These are phyloP conservation scores for Epistrophe grossulariae DNA, from an alignment of 2,888 invertebrate species.

Conservation along the genomic window DNA sequence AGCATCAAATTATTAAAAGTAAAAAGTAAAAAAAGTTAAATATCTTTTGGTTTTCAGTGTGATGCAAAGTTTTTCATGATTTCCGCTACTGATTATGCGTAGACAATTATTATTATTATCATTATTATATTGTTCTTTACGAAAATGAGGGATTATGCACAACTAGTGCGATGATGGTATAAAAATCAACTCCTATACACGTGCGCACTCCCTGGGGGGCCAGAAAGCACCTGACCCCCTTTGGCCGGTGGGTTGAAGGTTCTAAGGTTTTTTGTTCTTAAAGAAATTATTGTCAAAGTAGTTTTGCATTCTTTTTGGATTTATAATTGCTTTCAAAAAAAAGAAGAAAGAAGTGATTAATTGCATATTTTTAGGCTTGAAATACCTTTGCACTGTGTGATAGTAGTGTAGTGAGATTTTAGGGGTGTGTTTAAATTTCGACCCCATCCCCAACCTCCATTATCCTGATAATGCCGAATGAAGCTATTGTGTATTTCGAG, in stretches of 20 bases:
- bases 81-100: constrained; percentile 60
- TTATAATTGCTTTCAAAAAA: constrained; percentile 26
- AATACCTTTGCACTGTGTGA: not conserved
- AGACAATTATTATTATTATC: constrained; percentile 62
- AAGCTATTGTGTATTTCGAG: constrained; percentile 22
- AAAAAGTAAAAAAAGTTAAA: constrained; percentile 11
- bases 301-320: constrained; percentile 41
- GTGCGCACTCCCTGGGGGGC: not conserved
- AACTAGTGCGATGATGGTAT: not conserved
- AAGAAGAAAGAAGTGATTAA: constrained; percentile 61
- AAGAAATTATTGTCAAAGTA: constrained; percentile 34
- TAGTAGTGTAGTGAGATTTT: constrained; percentile 15
- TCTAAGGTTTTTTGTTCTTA: constrained; percentile 15
- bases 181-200: not conserved
- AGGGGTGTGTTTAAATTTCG: constrained; percentile 69
- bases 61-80: constrained; percentile 31
- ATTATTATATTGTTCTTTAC: constrained; percentile 31
- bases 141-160: constrained; percentile 52
- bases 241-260: constrained; percentile 1
- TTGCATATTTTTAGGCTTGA: constrained; percentile 60
- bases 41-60: constrained; percentile 13
- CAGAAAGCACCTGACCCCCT: not conserved
- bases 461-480: constrained; percentile 35
- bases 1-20: constrained; percentile 16
- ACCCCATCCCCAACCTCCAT: constrained; percentile 11